Conservation (phyloP, 2,888 invertebrate genomes). For the Nyleta sp. region DNA sequence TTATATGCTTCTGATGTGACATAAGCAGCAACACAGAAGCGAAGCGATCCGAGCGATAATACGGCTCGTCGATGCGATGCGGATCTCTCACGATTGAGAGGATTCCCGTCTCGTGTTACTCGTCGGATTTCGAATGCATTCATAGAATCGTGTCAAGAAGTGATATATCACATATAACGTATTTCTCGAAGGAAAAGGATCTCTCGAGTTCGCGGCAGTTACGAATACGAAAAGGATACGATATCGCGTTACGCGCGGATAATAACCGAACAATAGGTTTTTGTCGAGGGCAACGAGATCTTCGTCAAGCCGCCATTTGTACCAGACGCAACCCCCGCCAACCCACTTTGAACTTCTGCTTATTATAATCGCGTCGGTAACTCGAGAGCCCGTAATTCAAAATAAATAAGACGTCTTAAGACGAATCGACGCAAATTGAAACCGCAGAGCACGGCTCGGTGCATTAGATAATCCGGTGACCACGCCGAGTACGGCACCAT, state of each 20-base stretch:
- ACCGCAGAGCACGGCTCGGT: conserved; percentile 8
- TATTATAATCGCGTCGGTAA: conserved; percentile 71
- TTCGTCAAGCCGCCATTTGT: conserved; percentile 73
- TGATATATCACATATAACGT: conserved; percentile 62
- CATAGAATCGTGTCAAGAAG: conserved; percentile 62
- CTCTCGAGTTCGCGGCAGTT: conserved; percentile 59
- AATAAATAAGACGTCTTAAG: conserved; percentile 56
- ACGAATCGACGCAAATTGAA: conserved; percentile 44
- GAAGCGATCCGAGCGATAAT: conserved; percentile 52
- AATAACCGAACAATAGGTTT: conserved; percentile 75
- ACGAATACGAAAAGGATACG: conserved; percentile 69
- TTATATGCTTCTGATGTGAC: conserved; percentile 54
- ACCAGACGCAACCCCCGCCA: conserved; percentile 68
- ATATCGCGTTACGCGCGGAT: conserved; percentile 74
- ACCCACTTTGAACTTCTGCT: conserved; percentile 56
- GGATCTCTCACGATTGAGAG: conserved; percentile 61
- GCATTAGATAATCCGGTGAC: conserved; percentile 40
- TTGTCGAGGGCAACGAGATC: conserved; percentile 70
- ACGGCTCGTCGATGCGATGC: conserved; percentile 52
- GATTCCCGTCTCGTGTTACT: conserved; percentile 59
- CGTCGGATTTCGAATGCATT: conserved; percentile 59
- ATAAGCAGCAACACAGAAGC: conserved; percentile 43
- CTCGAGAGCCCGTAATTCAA: conserved; percentile 65
- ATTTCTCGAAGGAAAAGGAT: conserved; percentile 58
- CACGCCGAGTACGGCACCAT: conserved; percentile 2